Evolutionary conservation across 2,113 vertebrate genomes (phyloP), one percentile per base, ranked within the genome.

Genomic region (Dasyurus viverrinus): DNA sequence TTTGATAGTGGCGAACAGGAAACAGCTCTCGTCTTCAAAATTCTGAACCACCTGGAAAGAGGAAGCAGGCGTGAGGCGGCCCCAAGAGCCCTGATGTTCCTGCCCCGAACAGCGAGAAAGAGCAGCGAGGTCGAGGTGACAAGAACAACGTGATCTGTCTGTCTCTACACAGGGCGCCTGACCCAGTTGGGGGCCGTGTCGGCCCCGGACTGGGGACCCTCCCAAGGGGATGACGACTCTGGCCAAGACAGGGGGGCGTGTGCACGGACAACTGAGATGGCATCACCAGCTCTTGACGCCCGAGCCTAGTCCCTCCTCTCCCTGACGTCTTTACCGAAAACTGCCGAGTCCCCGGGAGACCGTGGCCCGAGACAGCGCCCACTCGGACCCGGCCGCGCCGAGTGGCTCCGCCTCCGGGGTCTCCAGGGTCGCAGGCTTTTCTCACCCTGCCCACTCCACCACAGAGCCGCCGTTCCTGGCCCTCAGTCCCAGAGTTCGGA

Each of bases 11-110:
- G 99, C 99, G 98, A 99, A 99, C 98, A 99, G 98, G 98, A 99
- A 99, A 97, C 99, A 99, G 98, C 99, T 99, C 98, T 99, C 99
- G 96, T 99, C 99, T 94, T 99, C 98, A 98, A 99, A 99, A 98
- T 99, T 99, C 97, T 99, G 99, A 99, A 99, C 99, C 99, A 99
- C 99, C 99, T 99, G 95, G 55, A 68, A 97, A 53, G 92, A 95
- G 93, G 97, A 97, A 97, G 76, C 93, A 97, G 36, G 95, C 25
- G 8, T 47, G 2, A 91, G 46, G 52, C 52, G 92, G 54, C 93
- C 55, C 48, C 94, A 91, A 93, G 94, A 92, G 36, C 92, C 48
- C 54, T 76, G 92, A 10, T 1, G 12, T 19, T 92, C 50, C 25
- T 55, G 53, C 89, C 50, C 54, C 91, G 93, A 93, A 7, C 54